A percentile compares a stretch with the other conserved stretches of the same genome.
These are phyloP conservation scores for Eristalinus aeneus DNA, from an alignment of 2,888 invertebrate species.

Conservation along the genomic window DNA sequence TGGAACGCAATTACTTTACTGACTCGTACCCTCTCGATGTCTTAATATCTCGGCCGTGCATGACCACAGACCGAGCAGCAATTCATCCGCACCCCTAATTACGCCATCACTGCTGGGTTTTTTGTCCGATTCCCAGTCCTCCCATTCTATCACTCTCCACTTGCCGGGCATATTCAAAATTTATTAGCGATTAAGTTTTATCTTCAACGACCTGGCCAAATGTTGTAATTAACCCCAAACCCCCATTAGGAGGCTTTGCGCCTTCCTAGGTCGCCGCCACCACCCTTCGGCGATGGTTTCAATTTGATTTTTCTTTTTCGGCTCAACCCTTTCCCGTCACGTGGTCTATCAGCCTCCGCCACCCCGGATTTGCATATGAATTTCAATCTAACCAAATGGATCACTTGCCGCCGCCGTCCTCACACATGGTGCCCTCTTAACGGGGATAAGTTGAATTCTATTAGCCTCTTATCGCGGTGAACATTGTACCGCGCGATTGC, in stretches of 20 bases:
- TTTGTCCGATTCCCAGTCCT: conserved; percentile 38
- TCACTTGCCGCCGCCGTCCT: conserved; percentile 52
- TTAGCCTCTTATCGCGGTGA: conserved; percentile 70
- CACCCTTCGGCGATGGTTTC: conserved; percentile 37
- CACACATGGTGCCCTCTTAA: conserved; percentile 65
- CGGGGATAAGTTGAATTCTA: conserved; percentile 70
- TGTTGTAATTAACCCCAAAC: conserved; percentile 76
- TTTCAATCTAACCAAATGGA: conserved; percentile 72
- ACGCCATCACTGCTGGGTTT: conserved; percentile 15
- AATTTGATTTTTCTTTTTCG: conserved; percentile 45
- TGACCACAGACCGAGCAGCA: not conserved
- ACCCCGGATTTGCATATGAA: conserved; percentile 72
- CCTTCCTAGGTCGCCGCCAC: conserved; percentile 41
- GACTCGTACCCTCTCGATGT: not conserved
- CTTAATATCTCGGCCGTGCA: not conserved
- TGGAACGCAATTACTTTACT: not conserved
- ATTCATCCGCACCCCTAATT: conserved; percentile 8
- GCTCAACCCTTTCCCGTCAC: conserved; percentile 39
- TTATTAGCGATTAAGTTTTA: conserved; percentile 72
- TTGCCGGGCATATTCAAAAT: conserved; percentile 60
- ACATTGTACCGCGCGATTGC: conserved; percentile 61
- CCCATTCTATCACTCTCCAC: not conserved
- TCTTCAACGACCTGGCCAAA: conserved; percentile 75
- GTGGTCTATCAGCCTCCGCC: conserved; percentile 9
- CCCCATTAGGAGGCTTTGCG: conserved; percentile 61